Conservation (phyloP, 1,140 invertebrate species). For the Ceratina japonica region DNA sequence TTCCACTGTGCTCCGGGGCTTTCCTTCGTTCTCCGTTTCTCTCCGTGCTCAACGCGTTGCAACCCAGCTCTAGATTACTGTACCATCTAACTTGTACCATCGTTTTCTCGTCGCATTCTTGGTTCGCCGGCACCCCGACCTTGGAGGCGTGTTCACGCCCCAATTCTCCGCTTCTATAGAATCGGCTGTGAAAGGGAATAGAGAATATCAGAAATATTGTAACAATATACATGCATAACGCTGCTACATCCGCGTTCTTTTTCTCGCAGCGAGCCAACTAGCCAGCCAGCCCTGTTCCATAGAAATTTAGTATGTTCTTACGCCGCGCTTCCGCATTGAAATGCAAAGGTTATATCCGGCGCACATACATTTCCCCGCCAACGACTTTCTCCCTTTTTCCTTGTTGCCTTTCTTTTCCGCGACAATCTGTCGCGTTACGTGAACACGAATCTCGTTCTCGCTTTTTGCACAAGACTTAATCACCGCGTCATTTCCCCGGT, state of each 20-base stretch:
- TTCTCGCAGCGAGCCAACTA: background rate
- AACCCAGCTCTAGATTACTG: slow-evolving; percentile 45
- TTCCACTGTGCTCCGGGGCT: slow-evolving; percentile 24
- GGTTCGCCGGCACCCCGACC: background rate
- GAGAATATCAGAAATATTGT: slow-evolving; percentile 43
- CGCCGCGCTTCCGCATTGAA: slow-evolving; percentile 2
- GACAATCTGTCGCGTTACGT: no score
- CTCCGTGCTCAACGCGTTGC: slow-evolving; percentile 9
- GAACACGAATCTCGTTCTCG: background rate
- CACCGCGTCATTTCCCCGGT: background rate
- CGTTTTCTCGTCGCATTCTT: background rate
- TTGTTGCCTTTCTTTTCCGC: background rate
- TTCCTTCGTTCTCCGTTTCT: background rate
- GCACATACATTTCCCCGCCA: background rate
- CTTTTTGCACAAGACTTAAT: background rate
- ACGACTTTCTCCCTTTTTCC: background rate
- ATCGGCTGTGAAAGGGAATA: background rate
- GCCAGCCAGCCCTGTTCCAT: background rate
- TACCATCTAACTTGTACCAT: slow-evolving; percentile 19
- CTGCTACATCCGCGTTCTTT: slow-evolving; percentile 5
- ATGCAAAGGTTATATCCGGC: slow-evolving; percentile 9
- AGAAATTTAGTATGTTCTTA: slow-evolving; percentile 17
- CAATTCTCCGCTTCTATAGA: slow-evolving; percentile 39
- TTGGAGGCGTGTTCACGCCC: slow-evolving; percentile 42
- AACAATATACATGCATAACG: slow-evolving; percentile 24